Evolutionary conservation across 2,888 invertebrate genomes (phyloP).

Genomic region (Heliconius ethilla): DNA sequence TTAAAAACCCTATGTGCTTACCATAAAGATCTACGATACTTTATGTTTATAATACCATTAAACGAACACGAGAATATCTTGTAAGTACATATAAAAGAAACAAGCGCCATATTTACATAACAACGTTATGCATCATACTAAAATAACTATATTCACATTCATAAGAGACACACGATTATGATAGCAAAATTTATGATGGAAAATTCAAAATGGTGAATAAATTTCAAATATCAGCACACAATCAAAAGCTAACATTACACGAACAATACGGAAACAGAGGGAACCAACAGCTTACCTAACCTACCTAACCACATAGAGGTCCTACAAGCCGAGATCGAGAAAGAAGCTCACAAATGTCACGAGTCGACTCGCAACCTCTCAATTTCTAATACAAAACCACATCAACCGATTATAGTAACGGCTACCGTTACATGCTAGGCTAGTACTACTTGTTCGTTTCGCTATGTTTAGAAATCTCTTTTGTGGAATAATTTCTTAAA

Average conservation of each 20-base stretch:
- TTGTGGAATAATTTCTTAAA: neutral
- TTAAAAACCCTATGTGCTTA: neutral
- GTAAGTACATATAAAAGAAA: neutral
- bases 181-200: constrained; percentile 41
- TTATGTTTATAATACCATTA: neutral
- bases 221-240: constrained; percentile 35
- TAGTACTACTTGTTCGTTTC: constrained; percentile 53
- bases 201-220: constrained; percentile 39
- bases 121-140: neutral
- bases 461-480: neutral
- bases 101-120: neutral
- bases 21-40: neutral
- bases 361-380: constrained; percentile 71
- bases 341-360: constrained; percentile 71
- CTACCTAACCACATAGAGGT: constrained; percentile 39
- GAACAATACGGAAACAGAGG: constrained; percentile 37
- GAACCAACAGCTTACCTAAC: constrained; percentile 35
- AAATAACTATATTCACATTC: constrained; percentile 27
- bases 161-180: constrained; percentile 29
- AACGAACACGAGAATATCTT: neutral
- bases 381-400: constrained; percentile 78
- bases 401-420: constrained; percentile 69
- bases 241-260: constrained; percentile 34
- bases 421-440: constrained; percentile 72
- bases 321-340: constrained; percentile 46